These are phyloP conservation scores for Liparis tanakae DNA, from an alignment of 2,797 vertebrate genomes.

Conservation along the genomic window DNA sequence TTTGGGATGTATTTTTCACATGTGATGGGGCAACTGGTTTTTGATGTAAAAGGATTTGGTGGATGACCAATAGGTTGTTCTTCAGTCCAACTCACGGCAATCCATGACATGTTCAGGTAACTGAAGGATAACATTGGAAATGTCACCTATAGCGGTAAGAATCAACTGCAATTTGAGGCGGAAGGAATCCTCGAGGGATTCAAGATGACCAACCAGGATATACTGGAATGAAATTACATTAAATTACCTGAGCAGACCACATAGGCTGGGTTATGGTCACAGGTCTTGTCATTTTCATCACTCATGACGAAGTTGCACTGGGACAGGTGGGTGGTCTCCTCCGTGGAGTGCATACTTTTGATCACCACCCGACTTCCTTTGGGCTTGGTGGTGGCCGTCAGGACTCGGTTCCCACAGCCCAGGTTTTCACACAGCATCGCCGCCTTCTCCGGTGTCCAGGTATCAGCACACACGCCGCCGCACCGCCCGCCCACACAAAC, in stretches of 20 bases:
- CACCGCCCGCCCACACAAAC: accelerated
- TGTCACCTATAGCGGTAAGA: not conserved
- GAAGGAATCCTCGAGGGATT: not conserved
- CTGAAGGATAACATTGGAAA: not conserved
- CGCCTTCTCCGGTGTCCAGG: constrained; percentile 29
- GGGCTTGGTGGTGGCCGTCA: accelerated
- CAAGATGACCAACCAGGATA: not conserved
- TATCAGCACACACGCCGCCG: constrained; percentile 51
- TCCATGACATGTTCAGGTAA: not conserved
- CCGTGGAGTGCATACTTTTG: constrained; percentile 40
- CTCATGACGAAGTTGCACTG: constrained; percentile 50
- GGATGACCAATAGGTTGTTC: not conserved
- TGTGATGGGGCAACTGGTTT: not conserved
- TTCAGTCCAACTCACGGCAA: not conserved
- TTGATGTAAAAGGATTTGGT: not conserved
- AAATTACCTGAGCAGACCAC: constrained; percentile 75
- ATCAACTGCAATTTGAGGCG: not conserved
- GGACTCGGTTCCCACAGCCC: constrained; percentile 30
- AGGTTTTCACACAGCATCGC: constrained; percentile 45
- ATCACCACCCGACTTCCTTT: accelerated
- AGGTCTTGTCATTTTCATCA: accelerated
- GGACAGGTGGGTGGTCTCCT: accelerated
- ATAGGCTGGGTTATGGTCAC: accelerated
- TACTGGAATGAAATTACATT: not conserved
- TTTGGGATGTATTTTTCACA: not conserved